These are phyloP conservation scores for Polia nebulosa DNA, from an alignment of 2,888 invertebrate genomes.

Conservation along the genomic window DNA sequence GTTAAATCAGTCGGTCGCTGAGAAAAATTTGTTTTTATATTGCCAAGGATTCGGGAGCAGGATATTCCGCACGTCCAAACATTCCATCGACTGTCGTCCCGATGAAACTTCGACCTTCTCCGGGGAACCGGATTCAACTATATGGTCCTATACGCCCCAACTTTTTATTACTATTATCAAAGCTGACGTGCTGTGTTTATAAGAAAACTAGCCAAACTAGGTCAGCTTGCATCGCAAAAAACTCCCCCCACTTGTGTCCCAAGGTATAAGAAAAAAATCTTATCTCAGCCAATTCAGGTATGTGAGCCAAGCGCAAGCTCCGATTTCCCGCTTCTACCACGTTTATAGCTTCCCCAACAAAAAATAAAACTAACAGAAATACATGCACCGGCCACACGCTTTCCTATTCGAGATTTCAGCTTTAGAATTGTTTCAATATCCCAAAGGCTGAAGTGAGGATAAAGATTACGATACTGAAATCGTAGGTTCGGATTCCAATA, in stretches of 20 bases:
- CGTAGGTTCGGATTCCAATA: conserved; percentile 47
- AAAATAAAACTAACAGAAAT: conserved; percentile 41
- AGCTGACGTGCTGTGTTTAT: conserved; percentile 61
- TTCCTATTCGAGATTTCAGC: conserved; percentile 37
- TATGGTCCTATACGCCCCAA: conserved; percentile 51
- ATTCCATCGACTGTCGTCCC: conserved; percentile 45
- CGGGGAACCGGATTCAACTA: conserved; percentile 45
- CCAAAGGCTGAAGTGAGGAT: conserved; percentile 43
- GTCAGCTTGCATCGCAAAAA: conserved; percentile 53
- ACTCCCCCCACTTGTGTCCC: conserved; percentile 23
- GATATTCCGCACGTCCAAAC: conserved; percentile 56
- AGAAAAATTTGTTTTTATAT: conserved; percentile 60
- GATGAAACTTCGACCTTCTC: conserved; percentile 53
- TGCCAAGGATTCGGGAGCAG: conserved; percentile 28
- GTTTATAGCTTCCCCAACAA: conserved; percentile 25
- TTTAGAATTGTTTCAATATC: conserved; percentile 60
- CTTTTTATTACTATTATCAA: conserved; percentile 64
- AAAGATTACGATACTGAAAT: conserved; percentile 49
- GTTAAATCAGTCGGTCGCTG: conserved; percentile 55
- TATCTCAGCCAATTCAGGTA: conserved; percentile 31
- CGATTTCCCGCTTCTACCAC: conserved; percentile 34
- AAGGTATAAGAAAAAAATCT: conserved; percentile 48
- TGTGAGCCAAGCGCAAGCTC: conserved; percentile 13
- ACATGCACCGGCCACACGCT: conserved; percentile 38
- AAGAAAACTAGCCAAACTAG: conserved; percentile 51